Evolutionary conservation across 2,113 vertebrate species (phyloP).

Genomic region (Hystrix brachyura): DNA sequence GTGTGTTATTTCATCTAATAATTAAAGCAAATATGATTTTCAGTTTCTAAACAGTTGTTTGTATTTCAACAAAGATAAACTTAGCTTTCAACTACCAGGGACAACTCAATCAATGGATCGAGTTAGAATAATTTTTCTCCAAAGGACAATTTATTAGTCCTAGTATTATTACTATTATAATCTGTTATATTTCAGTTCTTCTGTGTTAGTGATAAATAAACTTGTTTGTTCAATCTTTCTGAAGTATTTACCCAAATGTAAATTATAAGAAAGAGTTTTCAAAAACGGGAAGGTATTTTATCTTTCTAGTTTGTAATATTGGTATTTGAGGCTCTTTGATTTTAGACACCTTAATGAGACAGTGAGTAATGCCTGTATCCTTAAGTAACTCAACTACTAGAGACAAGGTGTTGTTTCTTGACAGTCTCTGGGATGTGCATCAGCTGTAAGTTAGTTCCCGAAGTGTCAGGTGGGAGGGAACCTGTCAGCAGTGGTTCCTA

Average conservation of each 20-base stretch:
- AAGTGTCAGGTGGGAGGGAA: background rate
- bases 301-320: background rate
- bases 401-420: background rate
- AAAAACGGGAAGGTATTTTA: conserved; percentile 25
- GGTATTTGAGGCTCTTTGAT: conserved; percentile 1
- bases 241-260: conserved; percentile 5
- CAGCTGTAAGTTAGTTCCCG: background rate
- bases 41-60: background rate
- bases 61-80: conserved; percentile 72
- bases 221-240: conserved; percentile 29
- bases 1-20: conserved; percentile 22
- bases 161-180: background rate
- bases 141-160: conserved; percentile 30
- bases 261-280: background rate
- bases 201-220: background rate
- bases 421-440: background rate
- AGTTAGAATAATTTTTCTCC: conserved; percentile 22
- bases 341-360: background rate
- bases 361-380: background rate
- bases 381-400: conserved; percentile 6
- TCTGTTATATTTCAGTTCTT: conserved; percentile 25
- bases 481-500: background rate
- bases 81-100: background rate
- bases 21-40: conserved; percentile 65
- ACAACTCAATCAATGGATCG: background rate